Evolutionary conservation across 1,140 invertebrate species (phyloP), one percentile per base, ranked within the genome.

Genomic region (Heliconius hewitsoni): DNA sequence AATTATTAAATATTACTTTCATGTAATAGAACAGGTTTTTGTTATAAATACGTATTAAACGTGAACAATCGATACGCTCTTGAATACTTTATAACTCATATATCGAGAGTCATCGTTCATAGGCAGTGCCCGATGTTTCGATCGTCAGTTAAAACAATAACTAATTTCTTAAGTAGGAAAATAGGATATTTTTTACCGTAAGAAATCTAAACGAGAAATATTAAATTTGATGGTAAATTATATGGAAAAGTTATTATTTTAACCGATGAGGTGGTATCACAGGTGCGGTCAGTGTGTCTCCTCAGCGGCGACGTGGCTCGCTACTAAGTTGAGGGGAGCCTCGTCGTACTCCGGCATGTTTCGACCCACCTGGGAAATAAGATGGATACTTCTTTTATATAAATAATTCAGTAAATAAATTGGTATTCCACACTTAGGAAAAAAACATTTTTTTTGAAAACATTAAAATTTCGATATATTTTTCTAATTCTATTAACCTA

Each of bases 271-370:
- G 2, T 18, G 8, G 1, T 39, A 23, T 72, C n/a, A 19, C n/a
- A 8, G 71, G 71, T 46, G 79, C 84, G 74, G 88, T 93, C 91
- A 95, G 90, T 94, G 94, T 80, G 89, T 94, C 84, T 95, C 94
- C 80, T 95, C 94, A 4, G 94, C 88, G 72, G 94, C 90, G 23
- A 92, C 90, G 89, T 95, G 94, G 30, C 89, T 89, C 66, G 94
- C 93, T 13, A 94, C 94, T 34, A 95, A 86, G 85, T 95, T 95
- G 73, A 95, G 82, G 42, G 94, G 94, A 52, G 89, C 93, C 37
- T 95, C 94, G 83, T 95, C 94, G 86, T 95, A 94, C 50, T 95
- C 94, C 2, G 89, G 83, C 52, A 92, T 87, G 76, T 83, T 88
- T 37, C 86, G 82, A 9, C 91, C 92, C 80, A 94, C 87, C 91